phyloP scores from a whole-genome alignment of 1,140 invertebrate genomes.

The Hyles vespertilio region DNA sequence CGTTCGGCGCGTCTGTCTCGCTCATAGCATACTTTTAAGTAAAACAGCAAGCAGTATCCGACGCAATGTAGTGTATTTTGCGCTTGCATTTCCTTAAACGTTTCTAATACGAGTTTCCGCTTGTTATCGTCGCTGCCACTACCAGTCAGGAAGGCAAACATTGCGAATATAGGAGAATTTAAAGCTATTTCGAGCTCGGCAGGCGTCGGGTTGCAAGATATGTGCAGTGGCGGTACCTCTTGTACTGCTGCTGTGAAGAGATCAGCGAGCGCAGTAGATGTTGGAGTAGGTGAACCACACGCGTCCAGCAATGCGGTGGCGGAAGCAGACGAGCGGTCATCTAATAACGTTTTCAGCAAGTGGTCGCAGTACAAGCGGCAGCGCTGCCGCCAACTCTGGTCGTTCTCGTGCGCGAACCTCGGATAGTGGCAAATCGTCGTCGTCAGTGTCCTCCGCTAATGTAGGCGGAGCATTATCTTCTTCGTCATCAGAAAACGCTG shows the following conservation, averaged over 20 bases:
- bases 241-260: conserved; percentile 60
- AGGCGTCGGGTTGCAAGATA: conserved; percentile 48
- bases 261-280: conserved; percentile 62
- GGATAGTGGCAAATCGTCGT: conserved; percentile 89
- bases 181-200: conserved; percentile 52
- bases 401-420: conserved; percentile 77
- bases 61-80: conserved; percentile 82
- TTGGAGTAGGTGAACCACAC: conserved; percentile 75
- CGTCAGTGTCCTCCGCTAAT: conserved; percentile 87
- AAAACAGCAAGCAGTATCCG: conserved; percentile 89
- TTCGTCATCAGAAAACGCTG: conserved; percentile 88
- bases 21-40: conserved; percentile 68
- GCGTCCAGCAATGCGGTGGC: conserved; percentile 79
- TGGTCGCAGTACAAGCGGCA: conserved; percentile 79
- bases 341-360: conserved; percentile 79
- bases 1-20: conserved; percentile 56
- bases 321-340: conserved; percentile 59
- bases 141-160: conserved; percentile 62
- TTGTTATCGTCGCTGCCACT: conserved; percentile 82
- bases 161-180: conserved; percentile 60
- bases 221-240: conserved; percentile 52
- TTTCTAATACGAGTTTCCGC: conserved; percentile 83
- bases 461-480: conserved; percentile 77
- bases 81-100: conserved; percentile 83
- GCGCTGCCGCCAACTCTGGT: conserved; percentile 68